Conservation (phyloP, 2,888 invertebrate genomes). For the Pseudococcus viburni region DNA sequence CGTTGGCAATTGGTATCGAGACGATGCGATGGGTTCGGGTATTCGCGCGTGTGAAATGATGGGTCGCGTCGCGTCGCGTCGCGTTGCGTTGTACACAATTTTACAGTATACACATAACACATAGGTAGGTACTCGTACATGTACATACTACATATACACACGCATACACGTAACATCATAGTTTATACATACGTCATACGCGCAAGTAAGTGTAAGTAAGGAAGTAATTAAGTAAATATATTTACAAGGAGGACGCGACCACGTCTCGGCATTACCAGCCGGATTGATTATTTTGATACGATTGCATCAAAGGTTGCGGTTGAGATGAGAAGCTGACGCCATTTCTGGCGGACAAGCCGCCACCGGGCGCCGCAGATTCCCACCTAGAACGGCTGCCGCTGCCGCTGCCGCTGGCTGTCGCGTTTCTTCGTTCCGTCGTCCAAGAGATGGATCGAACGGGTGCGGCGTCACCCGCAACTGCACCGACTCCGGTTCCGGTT, state of each 20-base stretch:
- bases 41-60: no score
- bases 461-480: not conserved
- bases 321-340: not conserved
- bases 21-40: no score
- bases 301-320: constrained; percentile 57
- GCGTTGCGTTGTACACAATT: no score
- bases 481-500: not conserved
- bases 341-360: not conserved
- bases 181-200: no score
- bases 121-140: no score
- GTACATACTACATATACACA: no score
- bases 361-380: not conserved
- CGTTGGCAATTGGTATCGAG: no score
- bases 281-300: not conserved
- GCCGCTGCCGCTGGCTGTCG: not conserved
- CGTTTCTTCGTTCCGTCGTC: not conserved
- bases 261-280: not conserved
- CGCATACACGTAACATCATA: no score
- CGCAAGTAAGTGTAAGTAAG: no score
- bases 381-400: not conserved
- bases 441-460: not conserved
- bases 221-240: no score
- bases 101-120: no score
- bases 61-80: no score
- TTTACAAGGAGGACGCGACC: not conserved